Conservation (phyloP, 53 echinoderm and acorn worm species). For the Pentamera pediparva region DNA sequence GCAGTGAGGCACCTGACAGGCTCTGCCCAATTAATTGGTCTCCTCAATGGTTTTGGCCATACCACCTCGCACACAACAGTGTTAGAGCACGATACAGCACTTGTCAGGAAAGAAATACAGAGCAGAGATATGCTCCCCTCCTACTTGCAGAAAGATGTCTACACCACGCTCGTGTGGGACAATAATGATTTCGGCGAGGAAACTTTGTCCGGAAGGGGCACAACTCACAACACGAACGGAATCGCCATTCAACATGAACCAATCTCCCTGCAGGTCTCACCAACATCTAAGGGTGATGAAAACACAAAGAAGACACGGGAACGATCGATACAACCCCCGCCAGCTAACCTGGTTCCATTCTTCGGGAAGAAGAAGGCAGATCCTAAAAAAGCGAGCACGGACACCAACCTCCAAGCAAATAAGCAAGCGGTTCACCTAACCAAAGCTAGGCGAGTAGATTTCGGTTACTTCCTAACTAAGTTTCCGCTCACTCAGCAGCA, state of each 20-base stretch:
- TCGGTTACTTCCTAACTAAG: conserved; percentile 25
- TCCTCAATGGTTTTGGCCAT: conserved; percentile 34
- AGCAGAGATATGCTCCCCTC: conserved; percentile 21
- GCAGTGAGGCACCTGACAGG: conserved; percentile 52
- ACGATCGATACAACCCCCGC: conserved; percentile 35
- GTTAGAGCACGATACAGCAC: conserved; percentile 33
- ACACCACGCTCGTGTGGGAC: conserved; percentile 35
- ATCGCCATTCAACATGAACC: conserved; percentile 27
- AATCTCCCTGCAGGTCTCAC: neutral
- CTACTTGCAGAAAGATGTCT: neutral
- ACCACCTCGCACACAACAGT: conserved; percentile 5
- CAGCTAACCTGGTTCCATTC: conserved; percentile 18
- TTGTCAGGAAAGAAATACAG: conserved; percentile 8
- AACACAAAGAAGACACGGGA: neutral
- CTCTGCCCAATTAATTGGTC: conserved; percentile 46
- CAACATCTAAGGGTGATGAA: neutral
- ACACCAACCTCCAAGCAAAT: too few species aligned
- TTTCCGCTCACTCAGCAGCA: neutral
- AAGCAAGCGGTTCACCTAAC: neutral
- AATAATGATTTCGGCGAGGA: conserved; percentile 41
- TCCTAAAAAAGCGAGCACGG: conserved; percentile 22
- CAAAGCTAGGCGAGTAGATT: neutral
- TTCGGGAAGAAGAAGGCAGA: conserved; percentile 29
- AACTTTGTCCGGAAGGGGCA: conserved; percentile 37
- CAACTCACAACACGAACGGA: conserved; percentile 50